Conservation (phyloP, 2,113 vertebrate genomes). For the Perccottus glenii region DNA sequence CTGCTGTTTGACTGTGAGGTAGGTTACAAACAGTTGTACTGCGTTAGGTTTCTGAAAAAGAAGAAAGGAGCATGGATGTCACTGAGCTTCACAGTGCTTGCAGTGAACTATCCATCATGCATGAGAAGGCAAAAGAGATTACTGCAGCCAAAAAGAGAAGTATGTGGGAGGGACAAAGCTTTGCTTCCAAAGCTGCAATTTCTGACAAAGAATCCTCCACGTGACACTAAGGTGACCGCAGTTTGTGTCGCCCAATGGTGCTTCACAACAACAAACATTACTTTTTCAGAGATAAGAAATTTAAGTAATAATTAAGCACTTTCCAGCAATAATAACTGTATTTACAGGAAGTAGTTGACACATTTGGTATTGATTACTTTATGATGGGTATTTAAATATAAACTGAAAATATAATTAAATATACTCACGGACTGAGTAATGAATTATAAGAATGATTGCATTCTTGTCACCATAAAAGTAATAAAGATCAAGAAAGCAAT, state of each 20-base stretch:
- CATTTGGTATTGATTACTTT: not conserved
- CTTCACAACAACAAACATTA: slow-evolving; percentile 16
- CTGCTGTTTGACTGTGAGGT: slow-evolving; percentile 93
- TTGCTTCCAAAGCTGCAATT: slow-evolving; percentile 14
- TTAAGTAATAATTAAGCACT: not conserved
- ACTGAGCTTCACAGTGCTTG: slow-evolving; percentile 7
- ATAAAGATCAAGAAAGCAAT: slow-evolving; percentile 1
- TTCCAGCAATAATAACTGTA: not conserved
- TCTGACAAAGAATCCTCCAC: slow-evolving; percentile 27
- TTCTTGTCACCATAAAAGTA: not conserved
- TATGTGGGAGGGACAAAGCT: slow-evolving; percentile 20
- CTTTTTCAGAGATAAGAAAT: not conserved
- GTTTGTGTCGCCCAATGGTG: not conserved
- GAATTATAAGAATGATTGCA: not conserved
- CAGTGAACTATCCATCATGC: slow-evolving; percentile 29
- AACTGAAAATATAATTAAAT: not conserved
- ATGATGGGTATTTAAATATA: too few species aligned
- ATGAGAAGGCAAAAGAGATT: slow-evolving; percentile 14
- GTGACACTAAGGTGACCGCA: slow-evolving; percentile 37
- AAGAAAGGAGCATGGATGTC: slow-evolving; percentile 18
- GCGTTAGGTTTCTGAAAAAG: slow-evolving; percentile 14
- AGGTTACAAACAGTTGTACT: slow-evolving; percentile 46
- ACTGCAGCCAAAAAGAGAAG: slow-evolving; percentile 19
- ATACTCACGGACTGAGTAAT: not conserved
- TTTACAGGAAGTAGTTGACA: not conserved